Conservation (phyloP, 2,113 vertebrate genomes). For the Hemicordylus capensis region DNA sequence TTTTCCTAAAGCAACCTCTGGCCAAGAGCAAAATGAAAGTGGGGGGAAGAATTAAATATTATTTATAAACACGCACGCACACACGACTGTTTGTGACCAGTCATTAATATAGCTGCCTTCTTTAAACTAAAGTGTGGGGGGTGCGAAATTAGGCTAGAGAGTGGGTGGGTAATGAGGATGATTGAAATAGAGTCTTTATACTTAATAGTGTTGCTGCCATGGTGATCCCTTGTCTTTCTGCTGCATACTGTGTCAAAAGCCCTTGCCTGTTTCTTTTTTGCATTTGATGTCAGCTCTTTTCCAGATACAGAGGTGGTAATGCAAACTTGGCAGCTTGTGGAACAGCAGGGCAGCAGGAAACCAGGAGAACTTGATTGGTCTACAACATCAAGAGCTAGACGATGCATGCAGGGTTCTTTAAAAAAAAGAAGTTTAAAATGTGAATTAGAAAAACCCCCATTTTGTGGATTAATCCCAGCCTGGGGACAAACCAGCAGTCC, state of each 20-base stretch:
- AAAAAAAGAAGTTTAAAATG: background rate
- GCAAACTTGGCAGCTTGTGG: conserved; percentile 44
- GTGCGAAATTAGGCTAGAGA: conserved; percentile 24
- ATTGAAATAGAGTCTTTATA: conserved; percentile 65
- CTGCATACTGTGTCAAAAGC: conserved; percentile 51
- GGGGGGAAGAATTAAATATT: too few species aligned
- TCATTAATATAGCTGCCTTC: conserved; percentile 42
- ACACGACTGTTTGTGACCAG: too few species aligned
- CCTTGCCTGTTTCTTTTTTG: conserved; percentile 47
- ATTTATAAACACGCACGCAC: too few species aligned
- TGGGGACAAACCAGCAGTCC: conserved; percentile 7
- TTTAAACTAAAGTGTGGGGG: conserved; percentile 42
- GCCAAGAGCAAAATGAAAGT: background rate
- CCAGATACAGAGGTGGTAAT: conserved; percentile 35
- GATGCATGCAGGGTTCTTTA: background rate
- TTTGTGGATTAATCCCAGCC: background rate
- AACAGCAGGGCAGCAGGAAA: conserved; percentile 54
- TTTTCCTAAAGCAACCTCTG: background rate
- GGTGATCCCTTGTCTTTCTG: conserved; percentile 63
- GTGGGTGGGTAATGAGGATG: conserved; percentile 50
- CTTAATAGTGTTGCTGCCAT: conserved; percentile 65
- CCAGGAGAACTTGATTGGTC: conserved; percentile 28
- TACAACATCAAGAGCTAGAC: conserved; percentile 12
- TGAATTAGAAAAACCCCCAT: conserved; percentile 6
- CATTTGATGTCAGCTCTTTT: conserved; percentile 37